Conservation (phyloP, 2,113 vertebrate genomes). For the Origma solitaria region DNA sequence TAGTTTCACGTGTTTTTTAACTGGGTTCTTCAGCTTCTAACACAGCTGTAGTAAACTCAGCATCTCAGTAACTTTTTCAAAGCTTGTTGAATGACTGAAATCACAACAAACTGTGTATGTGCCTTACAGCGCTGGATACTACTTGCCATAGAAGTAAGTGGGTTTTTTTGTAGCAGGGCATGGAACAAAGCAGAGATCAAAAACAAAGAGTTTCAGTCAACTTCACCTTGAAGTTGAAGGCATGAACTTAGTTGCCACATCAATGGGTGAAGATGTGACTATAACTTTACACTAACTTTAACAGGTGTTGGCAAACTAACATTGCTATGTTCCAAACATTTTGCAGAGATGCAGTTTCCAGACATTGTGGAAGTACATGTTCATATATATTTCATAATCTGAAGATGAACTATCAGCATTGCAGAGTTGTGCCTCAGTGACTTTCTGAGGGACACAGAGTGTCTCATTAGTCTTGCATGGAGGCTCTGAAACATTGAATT, state of each 20-base stretch:
- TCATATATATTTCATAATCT: background rate
- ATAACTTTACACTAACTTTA: background rate
- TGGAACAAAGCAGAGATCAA: background rate
- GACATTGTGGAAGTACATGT: accelerated
- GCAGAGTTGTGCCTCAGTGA: background rate
- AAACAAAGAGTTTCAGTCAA: background rate
- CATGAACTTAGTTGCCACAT: background rate
- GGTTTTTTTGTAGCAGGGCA: background rate
- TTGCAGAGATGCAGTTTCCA: background rate
- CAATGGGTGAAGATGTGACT: background rate
- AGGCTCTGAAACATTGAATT: background rate
- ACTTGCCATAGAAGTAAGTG: background rate
- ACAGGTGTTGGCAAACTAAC: background rate
- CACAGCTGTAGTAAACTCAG: background rate
- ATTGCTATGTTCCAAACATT: background rate
- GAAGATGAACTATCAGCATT: background rate
- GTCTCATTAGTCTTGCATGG: background rate
- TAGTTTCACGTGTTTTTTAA: background rate
- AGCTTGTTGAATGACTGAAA: background rate
- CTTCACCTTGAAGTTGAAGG: background rate
- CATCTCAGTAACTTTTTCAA: background rate
- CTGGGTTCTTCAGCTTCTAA: background rate
- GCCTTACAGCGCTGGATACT: background rate
- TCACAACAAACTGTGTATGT: background rate
- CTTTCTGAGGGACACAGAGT: background rate